Percentiles rank a stretch among this genome's conserved stretches.
Conservation (phyloP, 2,888 invertebrate species). For the Nephrotoma flavescens region DNA sequence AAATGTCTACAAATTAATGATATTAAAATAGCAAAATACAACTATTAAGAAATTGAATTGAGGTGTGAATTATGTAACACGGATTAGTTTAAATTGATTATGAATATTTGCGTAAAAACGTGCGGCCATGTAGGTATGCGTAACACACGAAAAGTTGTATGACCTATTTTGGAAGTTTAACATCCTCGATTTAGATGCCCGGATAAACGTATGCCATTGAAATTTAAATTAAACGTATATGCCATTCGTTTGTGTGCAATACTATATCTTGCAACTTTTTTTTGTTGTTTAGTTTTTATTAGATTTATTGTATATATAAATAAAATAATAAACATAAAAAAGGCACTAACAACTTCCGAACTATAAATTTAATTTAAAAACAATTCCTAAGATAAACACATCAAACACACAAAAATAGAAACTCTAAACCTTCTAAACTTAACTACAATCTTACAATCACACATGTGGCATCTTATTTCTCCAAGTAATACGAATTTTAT, state of each 20-base stretch:
- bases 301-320: neutral
- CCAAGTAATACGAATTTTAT: neutral
- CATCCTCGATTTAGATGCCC: neutral
- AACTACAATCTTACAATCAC: neutral
- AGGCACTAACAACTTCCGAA: neutral
- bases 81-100: neutral
- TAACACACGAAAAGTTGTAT: neutral
- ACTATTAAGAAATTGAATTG: neutral
- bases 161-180: neutral
- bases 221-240: neutral
- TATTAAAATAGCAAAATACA: neutral
- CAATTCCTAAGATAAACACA: neutral
- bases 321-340: neutral
- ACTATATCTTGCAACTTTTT: neutral
- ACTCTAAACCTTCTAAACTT: neutral
- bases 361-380: neutral
- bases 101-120: neutral
- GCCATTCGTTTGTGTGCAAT: neutral
- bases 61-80: neutral
- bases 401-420: neutral
- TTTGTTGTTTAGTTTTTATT: neutral
- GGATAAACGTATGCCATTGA: neutral
- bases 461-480: neutral
- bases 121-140: neutral
- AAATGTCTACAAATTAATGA: neutral